Conservation (phyloP, 2,797 vertebrate genomes). For the Peromyscus attwateri region DNA sequence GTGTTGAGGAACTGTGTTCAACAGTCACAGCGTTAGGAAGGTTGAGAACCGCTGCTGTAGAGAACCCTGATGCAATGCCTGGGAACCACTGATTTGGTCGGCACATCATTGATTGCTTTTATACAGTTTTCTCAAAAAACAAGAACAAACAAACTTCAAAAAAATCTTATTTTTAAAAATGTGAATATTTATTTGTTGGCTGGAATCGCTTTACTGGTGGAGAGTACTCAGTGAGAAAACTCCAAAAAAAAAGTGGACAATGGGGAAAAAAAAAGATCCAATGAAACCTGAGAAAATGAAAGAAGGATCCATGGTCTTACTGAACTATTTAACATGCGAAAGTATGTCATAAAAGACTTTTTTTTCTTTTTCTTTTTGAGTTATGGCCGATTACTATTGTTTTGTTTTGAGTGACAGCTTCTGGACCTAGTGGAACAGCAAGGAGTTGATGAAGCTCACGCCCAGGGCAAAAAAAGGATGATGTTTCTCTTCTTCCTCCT, state of each 20-base stretch:
- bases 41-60: not conserved
- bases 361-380: constrained; percentile 31
- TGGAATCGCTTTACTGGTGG: not conserved
- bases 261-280: not conserved
- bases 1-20: no score
- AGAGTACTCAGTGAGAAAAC: not conserved
- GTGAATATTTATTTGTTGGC: constrained; percentile 22
- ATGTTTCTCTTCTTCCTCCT: not conserved
- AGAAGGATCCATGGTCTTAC: not conserved
- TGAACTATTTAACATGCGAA: constrained; percentile 21
- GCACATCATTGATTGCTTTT: no score
- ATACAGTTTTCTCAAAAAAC: not conserved
- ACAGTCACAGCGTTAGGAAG: no score
- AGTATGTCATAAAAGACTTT: constrained; percentile 21
- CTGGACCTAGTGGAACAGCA: not conserved
- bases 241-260: constrained; percentile 12
- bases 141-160: not conserved
- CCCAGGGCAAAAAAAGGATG: not conserved
- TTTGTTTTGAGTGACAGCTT: constrained; percentile 43
- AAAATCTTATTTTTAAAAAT: not conserved
- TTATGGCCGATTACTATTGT: constrained; percentile 7
- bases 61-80: not conserved
- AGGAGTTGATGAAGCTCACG: not conserved
- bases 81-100: not conserved
- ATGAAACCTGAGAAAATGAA: constrained; percentile 39